These are phyloP conservation scores for Sialis fuliginosa DNA, from an alignment of 2,888 invertebrate species.

Conservation along the genomic window DNA sequence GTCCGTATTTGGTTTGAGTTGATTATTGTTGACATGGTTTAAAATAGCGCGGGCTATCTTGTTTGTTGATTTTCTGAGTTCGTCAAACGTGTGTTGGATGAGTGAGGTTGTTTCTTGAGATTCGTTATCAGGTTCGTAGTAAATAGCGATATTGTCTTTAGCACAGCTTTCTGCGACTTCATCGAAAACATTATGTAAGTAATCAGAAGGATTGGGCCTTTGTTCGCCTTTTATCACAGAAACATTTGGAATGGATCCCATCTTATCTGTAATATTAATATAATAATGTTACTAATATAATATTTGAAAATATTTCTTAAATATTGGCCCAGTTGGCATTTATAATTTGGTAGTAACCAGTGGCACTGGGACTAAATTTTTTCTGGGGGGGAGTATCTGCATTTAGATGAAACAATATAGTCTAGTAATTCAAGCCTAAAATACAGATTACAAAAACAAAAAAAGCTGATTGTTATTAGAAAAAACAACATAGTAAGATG, in stretches of 20 bases:
- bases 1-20: constrained; percentile 36
- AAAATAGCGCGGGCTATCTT: constrained; percentile 35
- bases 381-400: too few species aligned
- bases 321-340: too few species aligned
- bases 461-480: too few species aligned
- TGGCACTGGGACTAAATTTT: too few species aligned
- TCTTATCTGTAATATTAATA: constrained; percentile 18
- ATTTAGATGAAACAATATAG: too few species aligned
- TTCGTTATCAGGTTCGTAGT: constrained; percentile 34
- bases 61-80: constrained; percentile 36
- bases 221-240: constrained; percentile 49
- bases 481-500: too few species aligned
- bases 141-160: constrained; percentile 38
- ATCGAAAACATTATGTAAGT: constrained; percentile 37
- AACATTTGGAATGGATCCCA: constrained; percentile 61
- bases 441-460: too few species aligned
- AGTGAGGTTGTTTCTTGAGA: constrained; percentile 15
- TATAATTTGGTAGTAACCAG: too few species aligned
- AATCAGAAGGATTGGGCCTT: constrained; percentile 29
- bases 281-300: too few species aligned
- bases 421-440: too few species aligned
- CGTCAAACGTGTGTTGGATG: constrained; percentile 27
- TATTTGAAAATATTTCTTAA: too few species aligned
- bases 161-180: constrained; percentile 31
- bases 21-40: constrained; percentile 21